phyloP scores from a whole-genome alignment of 2,797 vertebrate genomes.

The Rhyacichthys aspro region DNA sequence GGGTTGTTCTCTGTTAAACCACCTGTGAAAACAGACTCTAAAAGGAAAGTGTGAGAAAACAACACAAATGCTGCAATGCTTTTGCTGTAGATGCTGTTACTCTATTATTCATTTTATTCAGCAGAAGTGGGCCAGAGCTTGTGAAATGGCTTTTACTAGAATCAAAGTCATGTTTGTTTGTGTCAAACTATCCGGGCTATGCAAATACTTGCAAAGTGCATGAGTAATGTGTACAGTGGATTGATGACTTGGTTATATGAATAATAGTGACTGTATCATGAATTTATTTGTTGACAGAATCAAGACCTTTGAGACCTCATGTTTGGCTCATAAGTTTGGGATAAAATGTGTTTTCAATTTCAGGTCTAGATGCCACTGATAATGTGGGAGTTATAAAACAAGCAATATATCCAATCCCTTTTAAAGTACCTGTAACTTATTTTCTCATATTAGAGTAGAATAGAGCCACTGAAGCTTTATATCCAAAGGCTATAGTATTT shows the following conservation, averaged over 20 bases:
- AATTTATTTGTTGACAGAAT: conserved; percentile 13
- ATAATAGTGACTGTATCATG: conserved; percentile 5
- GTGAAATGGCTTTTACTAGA: conserved; percentile 8
- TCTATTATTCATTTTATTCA: not conserved
- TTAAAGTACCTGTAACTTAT: not conserved
- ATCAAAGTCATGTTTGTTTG: conserved; percentile 50
- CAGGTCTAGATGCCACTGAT: not conserved
- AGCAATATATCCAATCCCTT: not conserved
- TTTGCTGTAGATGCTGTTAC: too few species aligned
- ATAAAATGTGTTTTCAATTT: too few species aligned
- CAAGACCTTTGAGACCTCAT: not conserved
- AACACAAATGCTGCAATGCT: conserved; percentile 8
- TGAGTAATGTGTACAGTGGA: conserved; percentile 13
- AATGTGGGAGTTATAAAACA: not conserved
- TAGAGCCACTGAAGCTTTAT: conserved; percentile 21
- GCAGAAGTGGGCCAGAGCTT: conserved; percentile 1
- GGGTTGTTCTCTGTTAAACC: conserved; percentile 37
- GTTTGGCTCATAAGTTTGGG: too few species aligned
- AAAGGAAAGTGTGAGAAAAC: conserved; percentile 16
- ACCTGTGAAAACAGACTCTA: conserved; percentile 63
- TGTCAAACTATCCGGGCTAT: conserved; percentile 18
- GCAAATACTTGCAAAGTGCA: conserved; percentile 33
- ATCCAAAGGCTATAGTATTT: conserved; percentile 45
- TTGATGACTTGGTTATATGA: conserved; percentile 13
- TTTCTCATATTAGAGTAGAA: conserved; percentile 3